Evolutionary conservation across 2,888 invertebrate genomes (phyloP), one percentile per base, ranked within the genome.

Genomic region (Rhyacophila evoluta): DNA sequence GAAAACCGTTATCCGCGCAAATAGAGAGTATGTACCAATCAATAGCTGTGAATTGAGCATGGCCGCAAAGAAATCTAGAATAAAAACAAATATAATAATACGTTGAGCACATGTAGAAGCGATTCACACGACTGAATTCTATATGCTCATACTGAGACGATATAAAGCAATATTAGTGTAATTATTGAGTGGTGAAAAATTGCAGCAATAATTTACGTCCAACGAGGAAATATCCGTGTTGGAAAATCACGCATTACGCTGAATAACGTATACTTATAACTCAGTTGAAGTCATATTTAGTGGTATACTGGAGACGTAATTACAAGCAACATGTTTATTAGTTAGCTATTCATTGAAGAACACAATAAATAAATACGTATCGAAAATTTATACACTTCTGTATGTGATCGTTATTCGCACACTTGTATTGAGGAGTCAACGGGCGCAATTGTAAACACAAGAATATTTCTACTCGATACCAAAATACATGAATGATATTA

Each of bases 31-130:
- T 15, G 55, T 19, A 55, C 55, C 55, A 55, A 55, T 55, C 55
- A 55, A 19, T 55, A 55, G 55, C 55, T 55, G 55, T 55, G 55
- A 55, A 55, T 55, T 19, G 55, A 25, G 55, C 55, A 55, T 55
- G 55, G 19, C 55, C 55, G 8, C 55, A 55, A 55, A 55, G 55
- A 55, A 55, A 55, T 19, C 55, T 55, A 55, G 55, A 55, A 55
- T 55, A 25, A 55, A 10, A 41, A 41, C n/a, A 19, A 55, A 38
- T 11, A 55, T 55, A 55, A 55, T 55, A 55, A 55, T 55, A 55
- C 19, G 55, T 25, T 55, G 10, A 19, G 25, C 55, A 55, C 55
- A 10, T 55, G 55, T 55, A 25, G n/a, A n/a, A n/a, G n/a, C 55
- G 55, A 55, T 55, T 55, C 55, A 55, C 55, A 55, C 55, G 55